A percentile compares a stretch with the other conserved stretches of the same genome.
Evolutionary conservation across 2,888 invertebrate genomes (phyloP).

Genomic region (Mythimna albipuncta): DNA sequence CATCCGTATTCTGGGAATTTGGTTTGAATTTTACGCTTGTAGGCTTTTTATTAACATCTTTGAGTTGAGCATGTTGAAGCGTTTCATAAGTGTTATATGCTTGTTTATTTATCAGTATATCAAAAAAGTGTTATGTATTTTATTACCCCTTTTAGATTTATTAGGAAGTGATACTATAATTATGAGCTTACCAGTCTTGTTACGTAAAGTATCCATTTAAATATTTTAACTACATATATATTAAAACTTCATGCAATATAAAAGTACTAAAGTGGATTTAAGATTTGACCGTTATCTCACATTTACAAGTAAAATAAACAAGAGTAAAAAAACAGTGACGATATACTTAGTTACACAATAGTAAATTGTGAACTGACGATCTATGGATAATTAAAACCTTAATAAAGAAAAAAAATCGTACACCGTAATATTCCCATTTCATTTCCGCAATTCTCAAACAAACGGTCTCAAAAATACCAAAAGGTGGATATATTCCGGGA

Average conservation of each 20-base stretch:
- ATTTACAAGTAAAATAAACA: too few relatives aligned
- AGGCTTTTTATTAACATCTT: slow-evolving; percentile 16
- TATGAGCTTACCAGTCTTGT: neutral
- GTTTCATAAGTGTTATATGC: slow-evolving; percentile 1
- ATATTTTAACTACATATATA: too few relatives aligned
- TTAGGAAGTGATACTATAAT: neutral
- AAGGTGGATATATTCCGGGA: slow-evolving; percentile 54
- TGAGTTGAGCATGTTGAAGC: neutral
- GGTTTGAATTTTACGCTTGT: slow-evolving; percentile 65
- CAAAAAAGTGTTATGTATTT: neutral
- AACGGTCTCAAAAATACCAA: slow-evolving; percentile 24
- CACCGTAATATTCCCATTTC: neutral
- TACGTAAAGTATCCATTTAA: neutral
- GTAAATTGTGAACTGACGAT: too few relatives aligned
- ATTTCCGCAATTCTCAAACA: slow-evolving; percentile 12
- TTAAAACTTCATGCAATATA: too few relatives aligned
- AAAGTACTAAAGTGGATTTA: too few relatives aligned
- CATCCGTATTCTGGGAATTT: slow-evolving; percentile 81
- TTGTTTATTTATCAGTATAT: neutral
- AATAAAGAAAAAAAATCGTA: neutral
- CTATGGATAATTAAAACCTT: too few relatives aligned
- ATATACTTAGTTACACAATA: too few relatives aligned
- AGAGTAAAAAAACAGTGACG: too few relatives aligned
- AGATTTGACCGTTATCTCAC: too few relatives aligned
- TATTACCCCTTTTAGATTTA: neutral